Conservation (phyloP, 2,797 vertebrate genomes). For the Nyctibius grandis region DNA sequence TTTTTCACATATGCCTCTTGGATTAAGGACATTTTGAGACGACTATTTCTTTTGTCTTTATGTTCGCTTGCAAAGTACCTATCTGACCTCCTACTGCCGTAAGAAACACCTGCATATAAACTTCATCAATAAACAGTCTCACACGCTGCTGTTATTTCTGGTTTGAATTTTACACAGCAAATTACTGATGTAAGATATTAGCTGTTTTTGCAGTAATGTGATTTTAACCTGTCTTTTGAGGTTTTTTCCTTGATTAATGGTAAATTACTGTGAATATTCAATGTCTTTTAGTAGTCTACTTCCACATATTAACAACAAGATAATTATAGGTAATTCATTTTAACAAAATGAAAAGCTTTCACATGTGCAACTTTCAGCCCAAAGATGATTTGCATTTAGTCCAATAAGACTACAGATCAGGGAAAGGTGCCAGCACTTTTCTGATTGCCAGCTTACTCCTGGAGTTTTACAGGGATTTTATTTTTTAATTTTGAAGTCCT, state of each 20-base stretch:
- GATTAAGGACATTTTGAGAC: background rate
- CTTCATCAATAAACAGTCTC: background rate
- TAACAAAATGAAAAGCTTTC: conserved; percentile 68
- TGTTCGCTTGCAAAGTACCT: background rate
- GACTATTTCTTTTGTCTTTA: background rate
- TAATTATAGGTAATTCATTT: conserved; percentile 60
- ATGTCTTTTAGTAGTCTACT: conserved; percentile 41
- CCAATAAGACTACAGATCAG: background rate
- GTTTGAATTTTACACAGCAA: background rate
- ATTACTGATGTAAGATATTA: background rate
- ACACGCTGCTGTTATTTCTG: background rate
- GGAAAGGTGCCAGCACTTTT: conserved; percentile 41
- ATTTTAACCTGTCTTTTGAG: conserved; percentile 15
- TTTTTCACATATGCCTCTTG: background rate
- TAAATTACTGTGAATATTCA: conserved; percentile 46
- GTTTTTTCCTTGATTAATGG: background rate
- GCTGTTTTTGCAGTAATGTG: background rate
- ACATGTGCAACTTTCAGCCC: conserved; percentile 20
- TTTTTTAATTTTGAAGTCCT: conserved; percentile 49
- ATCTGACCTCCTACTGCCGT: background rate
- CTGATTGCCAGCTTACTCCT: conserved; percentile 15
- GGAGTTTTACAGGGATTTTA: conserved; percentile 25
- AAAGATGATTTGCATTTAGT: conserved; percentile 54
- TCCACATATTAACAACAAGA: conserved; percentile 61
- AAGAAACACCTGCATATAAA: background rate